Base-by-base conservation (phyloP, 2,888 invertebrate genomes). In the Empis livida region DNA sequence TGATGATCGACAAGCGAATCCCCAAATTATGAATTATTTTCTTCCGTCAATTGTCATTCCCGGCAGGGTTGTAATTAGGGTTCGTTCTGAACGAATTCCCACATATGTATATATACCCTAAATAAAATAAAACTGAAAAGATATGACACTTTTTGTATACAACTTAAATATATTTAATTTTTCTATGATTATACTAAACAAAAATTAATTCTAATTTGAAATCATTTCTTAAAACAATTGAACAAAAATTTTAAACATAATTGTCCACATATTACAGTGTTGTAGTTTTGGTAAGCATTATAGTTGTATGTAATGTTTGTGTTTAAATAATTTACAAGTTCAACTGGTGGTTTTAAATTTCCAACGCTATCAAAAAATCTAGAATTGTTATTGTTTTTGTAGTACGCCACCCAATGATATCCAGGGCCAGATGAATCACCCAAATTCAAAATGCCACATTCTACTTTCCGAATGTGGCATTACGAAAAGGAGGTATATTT, bases 321-420 rank as follows among this genome's bases (percentile, higher is more conserved):
- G 20, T 48, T 48, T 31, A 50, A 50, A 41, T 60, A 61, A 16
- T 53, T 53, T 23, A 57, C 51, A 3, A 60, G 37, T 54, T 61
- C 59, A 39, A 42, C 10, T 2, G 59, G 57, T 4, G 60, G 61
- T 46, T 51, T 51, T 20, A 61, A 50, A 53, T 64, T 56, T 4
- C 63, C 61, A 46, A 59, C 64, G 48, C 60, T 61, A 49, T 65
- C 62, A 53, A 57, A 65, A 52, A 63, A 65, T 38, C 53, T 49
- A 23, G 59, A 48, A 35, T 54, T 40, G 45, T 57, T 49, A 30
- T 51, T 51, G 6, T 49, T 47, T 54, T 63, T 65, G 23, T 48
- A 56, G 52, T 60, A 63, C 45, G 58, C 55, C 49, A 60, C 56
- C 64, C 64, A 61, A 55, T 65, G 63, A 10, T 61, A 59, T 5